Percentiles rank a stretch among this genome's conserved stretches.
These are phyloP conservation scores for Mesoclemmys tuberculata DNA, from an alignment of 2,113 vertebrate genomes.

Conservation along the genomic window DNA sequence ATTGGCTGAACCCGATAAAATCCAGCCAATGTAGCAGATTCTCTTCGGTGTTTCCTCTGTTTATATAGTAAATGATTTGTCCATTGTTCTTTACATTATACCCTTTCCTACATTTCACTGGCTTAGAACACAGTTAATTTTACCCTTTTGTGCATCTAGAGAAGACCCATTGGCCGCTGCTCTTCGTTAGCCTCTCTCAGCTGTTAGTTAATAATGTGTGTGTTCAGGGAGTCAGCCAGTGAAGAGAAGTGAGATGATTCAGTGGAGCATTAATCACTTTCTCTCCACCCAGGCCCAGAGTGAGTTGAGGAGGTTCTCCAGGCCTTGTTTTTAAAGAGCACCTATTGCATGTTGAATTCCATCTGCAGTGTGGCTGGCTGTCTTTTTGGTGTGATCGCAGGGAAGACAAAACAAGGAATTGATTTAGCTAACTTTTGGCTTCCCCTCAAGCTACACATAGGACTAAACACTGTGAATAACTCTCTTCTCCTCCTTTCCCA, in stretches of 20 bases:
- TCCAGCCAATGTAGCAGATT: background rate
- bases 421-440: background rate
- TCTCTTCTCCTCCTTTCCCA: background rate
- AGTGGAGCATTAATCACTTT: accelerated
- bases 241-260: background rate
- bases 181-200: background rate
- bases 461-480: background rate
- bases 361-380: background rate
- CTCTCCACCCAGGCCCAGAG: background rate
- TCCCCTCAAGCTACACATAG: background rate
- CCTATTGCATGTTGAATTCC: background rate
- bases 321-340: background rate
- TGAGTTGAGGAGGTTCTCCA: conserved; percentile 21
- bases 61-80: too few species aligned
- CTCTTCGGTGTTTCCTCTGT: background rate
- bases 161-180: background rate
- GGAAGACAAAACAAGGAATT: background rate
- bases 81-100: background rate
- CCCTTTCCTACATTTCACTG: accelerated
- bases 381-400: background rate
- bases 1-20: too few species aligned
- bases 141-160: background rate
- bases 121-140: background rate
- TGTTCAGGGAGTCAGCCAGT: background rate
- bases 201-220: background rate